A percentile compares a stretch with the other conserved stretches of the same genome.
Evolutionary conservation across 2,888 invertebrate species (phyloP).

Genomic region (Hanleya hanleyi): DNA sequence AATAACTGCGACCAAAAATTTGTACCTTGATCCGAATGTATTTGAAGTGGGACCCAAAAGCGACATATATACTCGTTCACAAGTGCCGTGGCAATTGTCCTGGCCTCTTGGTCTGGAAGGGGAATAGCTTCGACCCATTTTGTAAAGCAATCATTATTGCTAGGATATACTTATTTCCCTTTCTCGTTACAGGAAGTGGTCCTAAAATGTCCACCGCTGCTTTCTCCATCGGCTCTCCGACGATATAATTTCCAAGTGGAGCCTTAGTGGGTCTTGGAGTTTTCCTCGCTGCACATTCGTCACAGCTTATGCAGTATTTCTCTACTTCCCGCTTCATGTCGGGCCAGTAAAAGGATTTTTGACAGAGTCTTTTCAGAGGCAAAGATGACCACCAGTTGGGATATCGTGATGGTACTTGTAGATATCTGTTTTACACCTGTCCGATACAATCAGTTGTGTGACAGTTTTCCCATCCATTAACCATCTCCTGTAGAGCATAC

Average conservation of each 20-base stretch:
- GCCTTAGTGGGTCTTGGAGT: background rate
- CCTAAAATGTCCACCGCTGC: background rate
- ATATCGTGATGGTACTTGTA: background rate
- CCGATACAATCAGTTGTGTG: background rate
- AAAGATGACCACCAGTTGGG: background rate
- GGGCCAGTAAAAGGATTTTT: background rate
- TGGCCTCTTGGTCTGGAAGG: background rate
- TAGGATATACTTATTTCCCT: background rate
- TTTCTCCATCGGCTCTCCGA: background rate
- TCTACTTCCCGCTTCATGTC: background rate
- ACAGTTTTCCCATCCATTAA: background rate
- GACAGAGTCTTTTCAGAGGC: background rate
- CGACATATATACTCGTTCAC: too few species aligned
- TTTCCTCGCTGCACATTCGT: background rate
- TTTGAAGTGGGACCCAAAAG: background rate
- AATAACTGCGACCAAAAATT: background rate
- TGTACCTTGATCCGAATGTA: background rate
- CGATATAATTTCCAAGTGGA: background rate
- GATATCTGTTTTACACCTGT: background rate
- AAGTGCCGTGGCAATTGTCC: background rate
- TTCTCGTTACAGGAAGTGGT: background rate
- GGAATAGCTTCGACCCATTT: slow-evolving; percentile 1
- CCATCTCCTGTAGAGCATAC: background rate
- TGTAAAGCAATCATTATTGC: background rate
- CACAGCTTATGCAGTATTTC: background rate